Conservation (phyloP, 2,113 vertebrate species). For the Enhydra lutris region DNA sequence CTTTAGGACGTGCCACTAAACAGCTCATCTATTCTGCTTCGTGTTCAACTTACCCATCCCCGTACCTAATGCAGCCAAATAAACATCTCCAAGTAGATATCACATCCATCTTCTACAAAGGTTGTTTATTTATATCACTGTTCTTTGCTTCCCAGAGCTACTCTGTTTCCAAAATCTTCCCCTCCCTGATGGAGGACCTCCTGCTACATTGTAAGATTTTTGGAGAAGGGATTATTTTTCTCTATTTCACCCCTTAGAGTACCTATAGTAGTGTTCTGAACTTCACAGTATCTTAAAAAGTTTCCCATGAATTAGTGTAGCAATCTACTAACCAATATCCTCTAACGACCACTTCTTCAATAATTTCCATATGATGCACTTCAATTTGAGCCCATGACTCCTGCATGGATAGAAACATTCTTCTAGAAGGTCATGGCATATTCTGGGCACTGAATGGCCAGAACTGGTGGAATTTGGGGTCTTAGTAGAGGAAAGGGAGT, state of each 20-base stretch:
- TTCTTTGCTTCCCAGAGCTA: background rate
- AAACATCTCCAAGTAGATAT: background rate
- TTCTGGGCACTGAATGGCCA: background rate
- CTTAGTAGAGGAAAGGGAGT: background rate
- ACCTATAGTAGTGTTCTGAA: background rate
- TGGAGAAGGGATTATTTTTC: background rate
- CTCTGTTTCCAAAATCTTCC: background rate
- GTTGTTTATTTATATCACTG: background rate
- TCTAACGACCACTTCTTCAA: background rate
- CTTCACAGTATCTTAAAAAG: background rate
- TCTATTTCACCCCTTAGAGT: background rate
- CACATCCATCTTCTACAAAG: background rate
- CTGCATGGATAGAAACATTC: background rate
- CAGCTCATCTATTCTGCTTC: background rate
- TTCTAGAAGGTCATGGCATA: background rate
- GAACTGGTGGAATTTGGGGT: background rate
- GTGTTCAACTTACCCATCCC: background rate
- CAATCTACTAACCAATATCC: background rate
- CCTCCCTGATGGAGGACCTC: background rate
- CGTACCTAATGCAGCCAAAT: background rate
- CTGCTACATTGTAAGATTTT: background rate
- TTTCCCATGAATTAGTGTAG: background rate
- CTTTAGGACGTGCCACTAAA: background rate
- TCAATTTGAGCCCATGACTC: background rate
- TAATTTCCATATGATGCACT: background rate